Evolutionary conservation across 2,113 vertebrate species (phyloP).

Genomic region (Boleophthalmus pectinirostris): DNA sequence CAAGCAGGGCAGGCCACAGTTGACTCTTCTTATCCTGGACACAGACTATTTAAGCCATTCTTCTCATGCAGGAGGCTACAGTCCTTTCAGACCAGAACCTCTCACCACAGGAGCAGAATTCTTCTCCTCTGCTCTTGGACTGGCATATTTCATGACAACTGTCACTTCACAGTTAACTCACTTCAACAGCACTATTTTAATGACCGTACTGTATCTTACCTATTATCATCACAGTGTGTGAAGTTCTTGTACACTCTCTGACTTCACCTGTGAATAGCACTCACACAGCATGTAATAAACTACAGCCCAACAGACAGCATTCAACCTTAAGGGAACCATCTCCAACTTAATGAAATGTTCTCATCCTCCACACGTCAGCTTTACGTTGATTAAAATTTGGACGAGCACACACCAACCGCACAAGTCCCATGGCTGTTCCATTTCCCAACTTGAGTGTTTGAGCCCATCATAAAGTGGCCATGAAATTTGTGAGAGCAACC

Average conservation of each 20-base stretch:
- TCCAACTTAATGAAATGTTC: constrained; percentile 42
- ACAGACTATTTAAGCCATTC: too few species aligned
- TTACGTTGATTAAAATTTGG: constrained; percentile 49
- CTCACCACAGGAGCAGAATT: too few species aligned
- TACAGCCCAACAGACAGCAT: constrained; percentile 35
- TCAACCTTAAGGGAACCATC: constrained; percentile 45
- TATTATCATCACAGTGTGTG: not conserved
- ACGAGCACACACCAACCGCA: constrained; percentile 29
- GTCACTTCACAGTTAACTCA: too few species aligned
- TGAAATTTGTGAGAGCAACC: constrained; percentile 42
- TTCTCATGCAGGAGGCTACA: too few species aligned
- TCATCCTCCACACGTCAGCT: constrained; percentile 58
- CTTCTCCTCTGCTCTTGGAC: too few species aligned
- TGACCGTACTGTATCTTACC: too few species aligned
- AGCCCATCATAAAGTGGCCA: constrained; percentile 43
- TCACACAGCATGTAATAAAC: constrained; percentile 57
- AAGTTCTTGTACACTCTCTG: not conserved
- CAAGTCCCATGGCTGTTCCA: constrained; percentile 12
- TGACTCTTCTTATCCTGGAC: too few species aligned
- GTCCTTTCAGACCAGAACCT: too few species aligned
- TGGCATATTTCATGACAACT: too few species aligned
- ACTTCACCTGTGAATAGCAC: not conserved
- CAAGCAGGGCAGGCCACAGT: too few species aligned
- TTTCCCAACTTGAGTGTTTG: constrained; percentile 12
- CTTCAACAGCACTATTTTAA: too few species aligned